phyloP scores from a whole-genome alignment of 2,113 vertebrate genomes.

The Toxotes jaculatrix region DNA sequence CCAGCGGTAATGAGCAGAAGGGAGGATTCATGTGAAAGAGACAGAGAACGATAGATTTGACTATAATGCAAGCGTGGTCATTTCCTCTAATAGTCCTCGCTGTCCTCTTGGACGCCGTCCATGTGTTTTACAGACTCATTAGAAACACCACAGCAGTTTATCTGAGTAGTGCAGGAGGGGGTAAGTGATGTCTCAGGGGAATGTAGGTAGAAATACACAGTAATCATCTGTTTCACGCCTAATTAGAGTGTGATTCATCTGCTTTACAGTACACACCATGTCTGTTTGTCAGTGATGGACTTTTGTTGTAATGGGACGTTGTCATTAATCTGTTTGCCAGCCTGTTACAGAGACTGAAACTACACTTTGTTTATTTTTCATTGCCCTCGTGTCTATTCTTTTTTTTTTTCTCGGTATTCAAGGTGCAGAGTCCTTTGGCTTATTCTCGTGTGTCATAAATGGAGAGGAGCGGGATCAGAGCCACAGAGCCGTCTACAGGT shows the following conservation, averaged over 20 bases:
- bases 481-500: slow-evolving; percentile 97
- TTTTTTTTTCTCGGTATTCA: not conserved
- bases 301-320: not conserved
- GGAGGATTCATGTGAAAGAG: not conserved
- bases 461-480: slow-evolving; percentile 96
- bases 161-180: slow-evolving; percentile 5
- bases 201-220: slow-evolving; percentile 48
- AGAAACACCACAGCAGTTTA: slow-evolving; percentile 27
- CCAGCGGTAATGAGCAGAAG: not conserved
- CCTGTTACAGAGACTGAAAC: not conserved
- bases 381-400: not conserved
- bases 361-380: not conserved
- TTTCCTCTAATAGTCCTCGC: slow-evolving; percentile 19
- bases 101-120: slow-evolving; percentile 25
- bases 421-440: slow-evolving; percentile 97
- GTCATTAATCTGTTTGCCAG: not conserved
- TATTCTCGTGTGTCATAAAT: slow-evolving; percentile 95
- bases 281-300: not conserved
- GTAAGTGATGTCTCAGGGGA: slow-evolving; percentile 31
- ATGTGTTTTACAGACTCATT: slow-evolving; percentile 44
- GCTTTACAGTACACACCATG: slow-evolving; percentile 6
- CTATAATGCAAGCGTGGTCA: not conserved
- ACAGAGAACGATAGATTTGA: too few relatives aligned
- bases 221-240: slow-evolving; percentile 38
- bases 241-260: slow-evolving; percentile 46